These are phyloP conservation scores for Hippasteria phrygiana DNA, from an alignment of 53 echinoderm and acorn worm species.

Conservation along the genomic window DNA sequence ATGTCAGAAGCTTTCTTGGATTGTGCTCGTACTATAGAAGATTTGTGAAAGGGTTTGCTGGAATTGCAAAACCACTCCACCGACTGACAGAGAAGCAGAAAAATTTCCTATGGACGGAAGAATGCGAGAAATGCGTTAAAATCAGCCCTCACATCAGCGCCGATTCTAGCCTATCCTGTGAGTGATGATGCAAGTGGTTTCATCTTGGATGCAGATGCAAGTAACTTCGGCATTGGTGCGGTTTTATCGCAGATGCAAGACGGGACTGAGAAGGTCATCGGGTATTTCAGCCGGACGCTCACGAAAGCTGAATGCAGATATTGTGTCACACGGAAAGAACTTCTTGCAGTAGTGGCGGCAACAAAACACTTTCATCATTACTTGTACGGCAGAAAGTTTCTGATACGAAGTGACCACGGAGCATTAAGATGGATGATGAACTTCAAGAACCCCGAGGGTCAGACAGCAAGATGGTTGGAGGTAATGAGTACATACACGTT, in stretches of 20 bases:
- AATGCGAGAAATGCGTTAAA: constrained; percentile 16
- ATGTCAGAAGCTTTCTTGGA: constrained; percentile 67
- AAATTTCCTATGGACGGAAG: constrained; percentile 19
- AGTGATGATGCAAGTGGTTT: neutral
- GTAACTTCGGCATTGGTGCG: constrained; percentile 42
- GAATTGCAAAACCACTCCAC: too few species aligned
- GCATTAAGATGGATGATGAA: too few species aligned
- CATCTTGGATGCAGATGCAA: constrained; percentile 58
- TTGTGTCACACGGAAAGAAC: constrained; percentile 55
- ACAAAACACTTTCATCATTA: constrained; percentile 54
- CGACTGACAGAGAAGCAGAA: constrained; percentile 17
- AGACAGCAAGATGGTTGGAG: too few species aligned
- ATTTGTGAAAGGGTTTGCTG: too few species aligned
- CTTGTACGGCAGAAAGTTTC: constrained; percentile 40
- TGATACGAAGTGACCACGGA: constrained; percentile 28
- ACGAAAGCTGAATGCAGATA: constrained; percentile 43
- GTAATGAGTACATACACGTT: too few species aligned
- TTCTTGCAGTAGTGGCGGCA: neutral
- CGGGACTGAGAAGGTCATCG: constrained; percentile 51
- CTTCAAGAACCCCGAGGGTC: too few species aligned
- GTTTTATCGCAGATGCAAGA: constrained; percentile 46
- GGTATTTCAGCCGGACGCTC: constrained; percentile 33
- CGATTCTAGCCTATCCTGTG: constrained; percentile 31
- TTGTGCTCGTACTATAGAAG: constrained; percentile 68
- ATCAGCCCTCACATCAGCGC: constrained; percentile 7